Conservation (phyloP, 2,888 invertebrate species). For the Dichetophora obliterata region DNA sequence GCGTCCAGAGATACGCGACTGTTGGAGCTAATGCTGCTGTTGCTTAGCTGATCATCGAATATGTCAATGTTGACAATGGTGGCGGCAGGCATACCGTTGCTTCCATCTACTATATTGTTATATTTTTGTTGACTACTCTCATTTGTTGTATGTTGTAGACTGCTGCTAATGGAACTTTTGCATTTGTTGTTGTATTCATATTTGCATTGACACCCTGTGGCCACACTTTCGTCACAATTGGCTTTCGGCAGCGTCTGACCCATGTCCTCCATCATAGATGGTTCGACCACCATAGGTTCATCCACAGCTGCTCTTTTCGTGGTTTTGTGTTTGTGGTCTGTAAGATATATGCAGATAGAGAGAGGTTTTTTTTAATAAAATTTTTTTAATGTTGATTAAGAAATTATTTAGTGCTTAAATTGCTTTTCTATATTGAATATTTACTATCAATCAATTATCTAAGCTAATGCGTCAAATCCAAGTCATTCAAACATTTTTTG, state of each 20-base stretch:
- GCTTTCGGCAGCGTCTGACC: not conserved
- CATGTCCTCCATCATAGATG: not conserved
- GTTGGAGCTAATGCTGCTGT: slow-evolving; percentile 87
- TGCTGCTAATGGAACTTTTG: slow-evolving; percentile 27
- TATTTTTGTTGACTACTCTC: too few species aligned
- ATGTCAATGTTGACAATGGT: slow-evolving; percentile 64
- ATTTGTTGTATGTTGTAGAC: too few species aligned
- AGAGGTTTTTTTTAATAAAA: not conserved
- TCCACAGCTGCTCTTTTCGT: not conserved
- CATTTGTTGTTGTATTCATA: slow-evolving; percentile 28
- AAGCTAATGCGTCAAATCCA: too few species aligned
- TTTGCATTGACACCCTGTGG: slow-evolving; percentile 33
- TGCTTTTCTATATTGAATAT: too few species aligned
- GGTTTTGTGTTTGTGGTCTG: slow-evolving; percentile 7
- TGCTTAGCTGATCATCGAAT: slow-evolving; percentile 81
- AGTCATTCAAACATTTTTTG: too few species aligned
- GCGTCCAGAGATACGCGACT: slow-evolving; percentile 83
- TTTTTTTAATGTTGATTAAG: not conserved
- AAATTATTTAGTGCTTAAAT: too few species aligned
- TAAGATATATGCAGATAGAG: not conserved
- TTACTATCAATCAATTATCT: too few species aligned
- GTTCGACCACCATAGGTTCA: not conserved
- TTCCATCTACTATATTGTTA: slow-evolving; percentile 68
- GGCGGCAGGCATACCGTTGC: not conserved
- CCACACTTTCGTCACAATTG: not conserved